Base-by-base conservation (phyloP, 2,888 invertebrate species). In the Amblyjoppa proteus region DNA sequence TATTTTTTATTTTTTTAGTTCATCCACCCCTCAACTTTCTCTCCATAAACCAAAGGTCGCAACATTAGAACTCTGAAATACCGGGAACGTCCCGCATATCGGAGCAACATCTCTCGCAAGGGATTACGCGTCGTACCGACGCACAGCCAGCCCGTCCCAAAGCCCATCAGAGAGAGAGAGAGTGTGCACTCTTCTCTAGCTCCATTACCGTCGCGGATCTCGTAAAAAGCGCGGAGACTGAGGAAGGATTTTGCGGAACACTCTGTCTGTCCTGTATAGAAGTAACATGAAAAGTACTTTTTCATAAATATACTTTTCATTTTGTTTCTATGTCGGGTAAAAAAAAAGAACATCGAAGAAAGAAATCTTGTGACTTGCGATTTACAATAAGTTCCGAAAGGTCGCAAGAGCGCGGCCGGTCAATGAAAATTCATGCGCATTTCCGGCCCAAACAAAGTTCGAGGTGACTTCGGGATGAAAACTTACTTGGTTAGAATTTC, bases 111-210 rank as follows among this genome's bases (percentile, higher is more conserved):
- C 61, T 79, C 53, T 61, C 45, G 70, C 41, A 28, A 28, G 49
- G 49, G 69, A 70, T 78, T 78, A 16, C 69, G 31, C 31, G 45
- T 45, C 64, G 64, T 64, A 49, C 45, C 0, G n/a, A 51, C 38
- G 13, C 9, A 49, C 25, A 13, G 28, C 28, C 25, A 31, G 2
- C 9, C 41, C 41, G 41, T 41, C 11, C 9, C 20, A 49, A 61
- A 66, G 53, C 53, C 20, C 71, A 70, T 6, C 38, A 38, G 9
- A 7, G 20, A 31, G 9, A 7, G 20, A 31, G 45, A 61, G 41
- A 74, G 74, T 74, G 74, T 74, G 45, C 74, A 74, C 74, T 61
- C 45, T 31, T 41, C 61, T 16, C 28, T 1, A 34, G n/a, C 34
- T 61, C 61, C 61, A 34, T 61, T 61, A 61, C 61, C 4, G 34